These are phyloP conservation scores for Brachionus rotundiformis DNA, from an alignment of 1,140 invertebrate genomes.

Conservation along the genomic window DNA sequence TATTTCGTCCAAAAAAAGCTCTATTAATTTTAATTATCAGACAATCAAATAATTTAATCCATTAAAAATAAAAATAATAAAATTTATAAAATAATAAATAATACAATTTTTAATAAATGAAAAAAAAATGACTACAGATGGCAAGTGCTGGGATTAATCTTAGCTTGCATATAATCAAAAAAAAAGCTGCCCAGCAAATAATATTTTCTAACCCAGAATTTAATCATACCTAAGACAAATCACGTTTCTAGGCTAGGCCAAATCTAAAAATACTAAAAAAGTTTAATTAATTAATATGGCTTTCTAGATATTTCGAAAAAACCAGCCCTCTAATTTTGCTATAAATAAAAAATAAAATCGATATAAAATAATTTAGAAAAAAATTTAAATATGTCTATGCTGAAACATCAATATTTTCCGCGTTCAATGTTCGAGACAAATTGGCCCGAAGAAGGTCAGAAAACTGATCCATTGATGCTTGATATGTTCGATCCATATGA, in stretches of 20 bases:
- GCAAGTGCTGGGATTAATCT: no score
- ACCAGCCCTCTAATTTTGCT: neutral
- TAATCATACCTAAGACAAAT: neutral
- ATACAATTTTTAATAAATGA: neutral
- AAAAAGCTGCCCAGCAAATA: no score
- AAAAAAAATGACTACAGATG: neutral
- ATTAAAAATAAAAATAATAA: no score
- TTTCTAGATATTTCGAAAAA: neutral
- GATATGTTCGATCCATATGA: conserved; percentile 49
- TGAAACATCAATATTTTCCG: conserved; percentile 31
- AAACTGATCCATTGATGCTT: neutral
- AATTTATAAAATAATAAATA: no score
- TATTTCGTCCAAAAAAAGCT: neutral
- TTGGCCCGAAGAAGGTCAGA: conserved; percentile 29
- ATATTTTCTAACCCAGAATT: no score
- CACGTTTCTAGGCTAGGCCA: neutral
- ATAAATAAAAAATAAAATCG: neutral
- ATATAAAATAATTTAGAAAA: neutral
- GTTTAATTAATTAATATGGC: neutral
- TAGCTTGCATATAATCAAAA: no score
- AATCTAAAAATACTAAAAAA: neutral
- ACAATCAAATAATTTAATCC: neutral
- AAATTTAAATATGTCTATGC: conserved; percentile 18
- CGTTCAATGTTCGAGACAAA: conserved; percentile 46
- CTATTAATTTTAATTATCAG: neutral